A percentile compares a stretch with the other conserved stretches of the same genome.
Conservation (phyloP, 2,797 vertebrate genomes). For the Premnoplex brunnescens region DNA sequence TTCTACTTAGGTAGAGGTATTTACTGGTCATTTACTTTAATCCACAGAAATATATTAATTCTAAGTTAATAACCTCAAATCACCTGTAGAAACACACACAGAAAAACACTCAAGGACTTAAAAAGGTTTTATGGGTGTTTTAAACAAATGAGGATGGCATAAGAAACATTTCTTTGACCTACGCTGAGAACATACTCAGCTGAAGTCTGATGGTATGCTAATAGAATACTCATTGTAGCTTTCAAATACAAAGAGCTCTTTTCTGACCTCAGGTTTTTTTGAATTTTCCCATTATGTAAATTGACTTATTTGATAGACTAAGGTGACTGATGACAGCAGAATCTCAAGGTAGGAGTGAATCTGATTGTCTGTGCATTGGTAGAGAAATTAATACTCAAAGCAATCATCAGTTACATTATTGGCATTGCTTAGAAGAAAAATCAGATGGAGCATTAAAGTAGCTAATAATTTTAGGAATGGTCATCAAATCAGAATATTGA, state of each 20-base stretch:
- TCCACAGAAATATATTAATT: background rate
- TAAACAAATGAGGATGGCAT: background rate
- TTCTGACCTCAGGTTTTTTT: conserved; percentile 44
- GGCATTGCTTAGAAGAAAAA: conserved; percentile 32
- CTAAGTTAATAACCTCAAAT: background rate
- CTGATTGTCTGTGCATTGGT: conserved; percentile 52
- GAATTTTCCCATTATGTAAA: conserved; percentile 63
- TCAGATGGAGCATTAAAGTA: conserved; percentile 48
- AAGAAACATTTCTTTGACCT: conserved; percentile 40
- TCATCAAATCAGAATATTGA: conserved; percentile 23
- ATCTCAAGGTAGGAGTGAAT: conserved; percentile 49
- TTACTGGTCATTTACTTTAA: background rate
- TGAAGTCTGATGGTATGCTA: background rate
- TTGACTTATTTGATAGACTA: conserved; percentile 60
- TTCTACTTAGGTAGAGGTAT: background rate
- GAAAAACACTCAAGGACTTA: background rate
- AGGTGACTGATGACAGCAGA: conserved; percentile 58
- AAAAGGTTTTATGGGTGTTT: background rate
- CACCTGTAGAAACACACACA: background rate
- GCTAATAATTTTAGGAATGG: conserved; percentile 54
- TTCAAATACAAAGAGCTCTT: conserved; percentile 37
- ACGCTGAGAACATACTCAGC: background rate
- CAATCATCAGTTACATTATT: conserved; percentile 43
- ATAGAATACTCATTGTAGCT: conserved; percentile 48
- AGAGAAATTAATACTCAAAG: conserved; percentile 64